Evolutionary conservation across 2,888 invertebrate genomes (phyloP), one percentile per base, ranked within the genome.

Genomic region (Adelphocoris suturalis): DNA sequence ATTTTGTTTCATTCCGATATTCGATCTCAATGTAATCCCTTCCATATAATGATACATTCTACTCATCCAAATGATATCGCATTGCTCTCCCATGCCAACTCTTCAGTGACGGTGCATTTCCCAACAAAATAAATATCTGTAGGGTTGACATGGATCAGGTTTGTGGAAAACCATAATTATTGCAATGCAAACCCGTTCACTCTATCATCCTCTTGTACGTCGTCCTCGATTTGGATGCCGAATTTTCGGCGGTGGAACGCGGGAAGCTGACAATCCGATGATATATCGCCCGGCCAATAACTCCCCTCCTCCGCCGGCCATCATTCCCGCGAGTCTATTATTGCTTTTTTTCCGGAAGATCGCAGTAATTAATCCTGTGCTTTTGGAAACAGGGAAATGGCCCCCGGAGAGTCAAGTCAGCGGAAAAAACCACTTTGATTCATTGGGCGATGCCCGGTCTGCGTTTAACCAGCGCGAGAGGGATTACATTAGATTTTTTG

Each of bases 331-430:
- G 7, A 19, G 80, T 46, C 37, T 81, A 81, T 81, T 81, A 81
- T 81, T 81, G 46, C 80, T 81, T 81, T 81, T 81, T 46, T 37
- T 37, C 86, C 48, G 86, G 52, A 86, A 68, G 37, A 57, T 61
- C 61, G 68, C 48, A 68, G 61, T 68, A 86, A 86, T 86, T 86
- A 86, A 86, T 61, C 68, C 86, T 55, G 48, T 48, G 46, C 86
- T 57, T 37, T 37, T 81, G 81, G 81, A 81, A 81, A 81, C 37
- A 46, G 81, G 81, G 81, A 81, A 81, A 81, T 57, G 57, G 57
- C 0, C n/a, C 57, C 57, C 57, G 19, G 57, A 57, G 57, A 81
- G 81, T 19, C 81, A 81, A 81, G 81, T 81, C 81, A 81, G 81
- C 81, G 81, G 81, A 48, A 81, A 81, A 81, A 81, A 81, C 81